Evolutionary conservation across 2,113 vertebrate genomes (phyloP).

Genomic region (Hypanus sabinus): DNA sequence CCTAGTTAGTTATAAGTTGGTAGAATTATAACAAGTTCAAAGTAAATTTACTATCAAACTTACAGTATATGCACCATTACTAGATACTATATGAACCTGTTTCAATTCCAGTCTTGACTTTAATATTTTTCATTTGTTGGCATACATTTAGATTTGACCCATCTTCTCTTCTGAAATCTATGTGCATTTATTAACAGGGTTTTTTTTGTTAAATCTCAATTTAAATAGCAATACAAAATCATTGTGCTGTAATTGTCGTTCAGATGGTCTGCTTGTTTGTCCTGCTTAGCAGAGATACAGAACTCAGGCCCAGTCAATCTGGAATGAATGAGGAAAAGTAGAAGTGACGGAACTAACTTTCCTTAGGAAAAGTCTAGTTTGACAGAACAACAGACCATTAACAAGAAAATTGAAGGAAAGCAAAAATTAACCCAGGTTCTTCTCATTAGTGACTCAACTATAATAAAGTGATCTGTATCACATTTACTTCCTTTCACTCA

Average conservation of each 20-base stretch:
- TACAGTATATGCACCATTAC: neutral
- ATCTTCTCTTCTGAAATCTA: neutral
- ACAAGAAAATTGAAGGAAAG: neutral
- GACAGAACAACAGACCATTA: neutral
- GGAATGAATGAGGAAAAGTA: neutral
- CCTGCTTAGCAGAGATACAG: neutral
- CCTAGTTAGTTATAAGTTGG: neutral
- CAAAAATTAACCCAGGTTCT: neutral
- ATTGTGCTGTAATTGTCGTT: neutral
- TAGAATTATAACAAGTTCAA: no score
- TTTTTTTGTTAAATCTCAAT: neutral
- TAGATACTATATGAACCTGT: slow-evolving; percentile 11
- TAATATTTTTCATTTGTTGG: neutral
- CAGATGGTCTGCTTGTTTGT: neutral
- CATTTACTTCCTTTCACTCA: neutral
- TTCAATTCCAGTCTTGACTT: neutral
- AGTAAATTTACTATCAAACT: no score
- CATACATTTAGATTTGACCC: neutral
- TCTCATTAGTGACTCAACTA: neutral
- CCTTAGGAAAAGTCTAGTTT: neutral
- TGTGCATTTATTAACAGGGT: neutral
- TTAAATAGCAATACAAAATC: neutral
- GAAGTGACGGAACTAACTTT: neutral
- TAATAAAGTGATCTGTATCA: neutral
- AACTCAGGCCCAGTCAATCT: neutral